Evolutionary conservation across 2,113 vertebrate genomes (phyloP), one percentile per base, ranked within the genome.

Genomic region (Scatophagus argus): DNA sequence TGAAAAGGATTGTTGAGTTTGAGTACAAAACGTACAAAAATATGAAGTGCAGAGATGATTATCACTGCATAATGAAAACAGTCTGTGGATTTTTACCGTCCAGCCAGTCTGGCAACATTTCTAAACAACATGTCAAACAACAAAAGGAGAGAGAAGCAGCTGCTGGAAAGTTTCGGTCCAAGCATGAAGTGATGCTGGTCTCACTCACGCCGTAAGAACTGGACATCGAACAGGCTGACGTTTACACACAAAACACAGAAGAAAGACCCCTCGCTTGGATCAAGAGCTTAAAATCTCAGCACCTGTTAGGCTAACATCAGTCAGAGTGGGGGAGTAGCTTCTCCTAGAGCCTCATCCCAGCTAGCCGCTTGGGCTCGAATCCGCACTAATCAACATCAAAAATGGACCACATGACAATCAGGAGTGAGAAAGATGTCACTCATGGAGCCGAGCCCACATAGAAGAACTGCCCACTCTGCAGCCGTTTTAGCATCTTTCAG

Each of bases 81-180:
- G 38, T 16, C n/a, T n/a, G 4, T 39, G 0, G 23, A 9, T 27
- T 16, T 17, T 29, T 54, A 13, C 21, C 17, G 19, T 47, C 21
- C 8, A 47, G 46, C 46, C 21, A 49, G 47, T 29, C 34, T 4
- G 25, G 32, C n/a, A 36, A 21, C 21, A 36, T 19, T 60, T 49
- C 43, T 21, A 19, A 39, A 49, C 62, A 52, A 54, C 1, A 32
- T 5, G 19, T 64, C 64, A 27, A 39, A 66, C 32, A 61, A 10
- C 23, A 31, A 12, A 67, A n/a, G n/a, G 64, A 3, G 13, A 23
- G 29, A n/a, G 6, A 4, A 32, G 38, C 14, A 14, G 19, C 27
- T 3, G 25, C 8, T 1, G 3, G 3, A n/a, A n/a, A n/a, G n/a
- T n/a, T n/a, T n/a, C n/a, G n/a, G 27, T 5, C 27, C n/a, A 17